These are phyloP conservation scores for Clarias platycephalus DNA, from an alignment of 2,797 vertebrate genomes.

Conservation along the genomic window DNA sequence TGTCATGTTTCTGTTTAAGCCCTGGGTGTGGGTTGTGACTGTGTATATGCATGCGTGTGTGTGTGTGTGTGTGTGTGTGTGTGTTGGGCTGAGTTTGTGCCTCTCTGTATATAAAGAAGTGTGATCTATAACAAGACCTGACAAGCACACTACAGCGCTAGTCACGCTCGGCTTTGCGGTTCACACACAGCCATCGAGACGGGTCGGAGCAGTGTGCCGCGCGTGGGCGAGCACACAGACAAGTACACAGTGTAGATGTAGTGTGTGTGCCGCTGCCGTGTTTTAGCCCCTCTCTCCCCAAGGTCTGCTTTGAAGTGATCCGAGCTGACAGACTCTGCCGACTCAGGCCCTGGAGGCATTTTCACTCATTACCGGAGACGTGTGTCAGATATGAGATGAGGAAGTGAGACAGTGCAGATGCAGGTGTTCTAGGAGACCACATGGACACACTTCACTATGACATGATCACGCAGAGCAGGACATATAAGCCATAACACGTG, in stretches of 20 bases:
- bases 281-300: constrained; percentile 1
- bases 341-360: constrained; percentile 13
- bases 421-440: constrained; percentile 32
- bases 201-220: constrained; percentile 31
- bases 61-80: constrained; percentile 32
- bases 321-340: constrained; percentile 3
- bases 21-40: constrained; percentile 31
- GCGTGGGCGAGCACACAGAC: background rate
- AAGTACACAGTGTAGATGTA: constrained; percentile 10
- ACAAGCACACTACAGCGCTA: constrained; percentile 53
- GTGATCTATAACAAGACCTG: constrained; percentile 61
- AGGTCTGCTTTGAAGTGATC: constrained; percentile 25
- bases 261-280: constrained; percentile 17
- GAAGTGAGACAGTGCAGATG: background rate
- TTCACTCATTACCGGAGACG: constrained; percentile 18
- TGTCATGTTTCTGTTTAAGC: constrained; percentile 35
- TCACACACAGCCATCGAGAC: constrained; percentile 45
- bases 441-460: constrained; percentile 24
- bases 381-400: constrained; percentile 5
- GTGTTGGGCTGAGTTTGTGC: constrained; percentile 30
- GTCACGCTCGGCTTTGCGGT: constrained; percentile 33
- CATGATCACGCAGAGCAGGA: constrained; percentile 16
- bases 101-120: constrained; percentile 20
- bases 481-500: background rate
- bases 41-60: constrained; percentile 20